Evolutionary conservation across 2,888 invertebrate genomes (phyloP), one percentile per base, ranked within the genome.

Genomic region (Calliopum simillimum): DNA sequence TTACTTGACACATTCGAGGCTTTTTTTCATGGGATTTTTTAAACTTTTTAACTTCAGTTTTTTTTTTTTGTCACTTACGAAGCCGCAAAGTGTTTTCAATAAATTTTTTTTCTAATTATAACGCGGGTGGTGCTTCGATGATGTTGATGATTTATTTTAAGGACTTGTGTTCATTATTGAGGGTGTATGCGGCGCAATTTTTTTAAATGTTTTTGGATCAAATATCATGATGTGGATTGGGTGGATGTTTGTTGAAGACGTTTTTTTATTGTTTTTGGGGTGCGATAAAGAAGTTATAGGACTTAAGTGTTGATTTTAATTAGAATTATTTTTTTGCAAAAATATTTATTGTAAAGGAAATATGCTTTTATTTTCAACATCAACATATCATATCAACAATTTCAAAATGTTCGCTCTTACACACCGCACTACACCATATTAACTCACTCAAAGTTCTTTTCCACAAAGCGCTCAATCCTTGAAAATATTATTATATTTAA

Each of bases 71-170:
- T 53, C 3, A 44, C 47, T 59, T 58, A 59, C 68, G n/a, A 51
- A 53, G 53, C 63, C 67, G 62, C 56, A 61, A 69, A 70, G 55
- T 67, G 68, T 72, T 71, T 65, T 64, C 62, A 59, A 69, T 69
- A 70, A 55, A 58, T 69, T 58, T 59, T 51, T 69, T 63, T 69
- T 55, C 65, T 65, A 65, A 65, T 65, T 65, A 65, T 65, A 55
- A 63, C 55, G 43, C 25, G 59, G 33, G 41, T 68, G 68, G 44
- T 68, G 41, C 58, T 68, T 49, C 58, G 58, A 67, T 67, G 68
- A 41, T 12, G 64, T 49, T n/a, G n/a, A 51, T 49, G 53, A 33
- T 14, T n/a, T 33, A 33, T 33, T 33, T 33, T 33, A 33, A 33
- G 33, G 33, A 33, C 33, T 33, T 33, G 33, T 33, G 33, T 33